Percentiles rank a stretch among this genome's conserved stretches.
phyloP scores from a whole-genome alignment of 1,140 invertebrate genomes.

The Parasteatoda tepidariorum region DNA sequence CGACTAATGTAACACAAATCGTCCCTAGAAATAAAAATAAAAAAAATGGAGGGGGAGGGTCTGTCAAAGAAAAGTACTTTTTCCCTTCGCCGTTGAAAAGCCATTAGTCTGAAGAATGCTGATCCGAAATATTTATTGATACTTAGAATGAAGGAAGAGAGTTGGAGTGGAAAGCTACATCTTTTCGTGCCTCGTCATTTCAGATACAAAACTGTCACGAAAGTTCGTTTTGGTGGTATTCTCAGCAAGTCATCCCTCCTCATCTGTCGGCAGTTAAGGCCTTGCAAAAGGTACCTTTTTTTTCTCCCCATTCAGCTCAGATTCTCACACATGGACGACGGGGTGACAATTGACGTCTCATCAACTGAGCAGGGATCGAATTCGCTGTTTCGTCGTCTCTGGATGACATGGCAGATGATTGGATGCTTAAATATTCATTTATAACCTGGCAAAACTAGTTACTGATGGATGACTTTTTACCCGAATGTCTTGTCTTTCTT shows the following conservation, averaged over 20 bases:
- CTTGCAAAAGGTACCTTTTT: neutral
- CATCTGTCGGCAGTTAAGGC: neutral
- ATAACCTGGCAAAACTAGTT: no score
- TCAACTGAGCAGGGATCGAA: neutral
- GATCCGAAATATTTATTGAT: neutral
- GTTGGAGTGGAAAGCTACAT: neutral
- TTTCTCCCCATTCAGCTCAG: neutral
- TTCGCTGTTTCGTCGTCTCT: neutral
- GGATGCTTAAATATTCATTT: no score
- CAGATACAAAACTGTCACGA: neutral
- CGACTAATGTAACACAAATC: no score
- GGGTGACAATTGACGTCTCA: constrained; percentile 31
- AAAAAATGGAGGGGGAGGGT: no score
- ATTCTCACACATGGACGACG: constrained; percentile 27
- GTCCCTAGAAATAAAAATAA: no score
- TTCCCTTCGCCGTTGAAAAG: neutral
- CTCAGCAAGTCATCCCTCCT: neutral
- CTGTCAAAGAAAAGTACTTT: neutral
- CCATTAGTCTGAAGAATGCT: neutral
- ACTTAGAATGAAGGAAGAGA: neutral
- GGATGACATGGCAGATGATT: neutral
- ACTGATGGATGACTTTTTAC: no score
- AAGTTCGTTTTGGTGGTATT: neutral
- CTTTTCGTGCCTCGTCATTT: neutral
- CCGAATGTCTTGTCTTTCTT: no score